Evolutionary conservation across 2,797 vertebrate genomes (phyloP).

Genomic region (Sebastes glaucus): DNA sequence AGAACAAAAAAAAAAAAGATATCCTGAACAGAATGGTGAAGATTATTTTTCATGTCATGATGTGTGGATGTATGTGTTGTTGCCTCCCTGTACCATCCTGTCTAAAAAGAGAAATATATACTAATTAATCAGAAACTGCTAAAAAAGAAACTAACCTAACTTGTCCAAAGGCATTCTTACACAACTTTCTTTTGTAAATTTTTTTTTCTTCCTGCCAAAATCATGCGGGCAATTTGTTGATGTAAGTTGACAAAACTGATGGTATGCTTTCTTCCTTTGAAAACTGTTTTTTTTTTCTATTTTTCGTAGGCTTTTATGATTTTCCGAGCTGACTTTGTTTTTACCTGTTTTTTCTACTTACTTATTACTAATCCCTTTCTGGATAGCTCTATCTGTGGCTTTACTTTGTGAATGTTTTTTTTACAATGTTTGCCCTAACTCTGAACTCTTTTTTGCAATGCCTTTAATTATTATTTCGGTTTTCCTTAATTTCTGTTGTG

Average conservation of each 20-base stretch:
- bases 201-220: slow-evolving; percentile 99
- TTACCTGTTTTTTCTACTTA: slow-evolving; percentile 77
- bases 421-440: slow-evolving; percentile 83
- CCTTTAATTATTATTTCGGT: slow-evolving; percentile 65
- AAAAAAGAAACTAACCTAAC: slow-evolving; percentile 89
- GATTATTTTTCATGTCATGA: slow-evolving; percentile 98
- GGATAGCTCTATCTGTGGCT: slow-evolving; percentile 85
- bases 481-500: slow-evolving; percentile 65
- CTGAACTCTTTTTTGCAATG: slow-evolving; percentile 80
- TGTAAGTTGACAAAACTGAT: slow-evolving; percentile 99
- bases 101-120: slow-evolving; percentile 85
- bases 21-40: slow-evolving; percentile 87
- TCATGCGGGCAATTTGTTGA: slow-evolving; percentile 99
- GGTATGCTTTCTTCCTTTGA: slow-evolving; percentile 90
- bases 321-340: slow-evolving; percentile 75
- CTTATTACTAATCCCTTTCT: slow-evolving; percentile 81
- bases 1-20: slow-evolving; percentile 56
- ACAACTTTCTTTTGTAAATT: slow-evolving; percentile 99
- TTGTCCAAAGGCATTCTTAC: slow-evolving; percentile 98
- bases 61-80: slow-evolving; percentile 99
- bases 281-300: slow-evolving; percentile 75
- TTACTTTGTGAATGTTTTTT: slow-evolving; percentile 85
- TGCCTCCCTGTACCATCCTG: slow-evolving; percentile 95
- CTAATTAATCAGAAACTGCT: slow-evolving; percentile 81
- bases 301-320: slow-evolving; percentile 83